Conservation (phyloP, 2,113 vertebrate species). For the Psilopogon haemacephalus region DNA sequence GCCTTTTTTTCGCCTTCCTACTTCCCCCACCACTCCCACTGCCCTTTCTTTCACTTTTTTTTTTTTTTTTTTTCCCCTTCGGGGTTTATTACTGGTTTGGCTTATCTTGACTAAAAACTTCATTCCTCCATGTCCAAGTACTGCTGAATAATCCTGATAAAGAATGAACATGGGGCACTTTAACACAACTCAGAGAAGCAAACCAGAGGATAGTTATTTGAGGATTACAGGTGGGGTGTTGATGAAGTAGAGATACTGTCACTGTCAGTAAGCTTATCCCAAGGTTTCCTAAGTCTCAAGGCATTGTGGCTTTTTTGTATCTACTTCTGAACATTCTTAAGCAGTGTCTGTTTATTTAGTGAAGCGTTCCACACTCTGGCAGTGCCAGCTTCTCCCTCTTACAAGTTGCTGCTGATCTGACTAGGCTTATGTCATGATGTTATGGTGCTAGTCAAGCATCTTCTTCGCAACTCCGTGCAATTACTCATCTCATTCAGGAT, state of each 20-base stretch:
- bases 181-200: not conserved
- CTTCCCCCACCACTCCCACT: too few relatives aligned
- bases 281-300: not conserved
- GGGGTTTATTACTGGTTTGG: not conserved
- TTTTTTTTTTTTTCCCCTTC: not conserved
- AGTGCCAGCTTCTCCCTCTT: not conserved
- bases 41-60: not conserved
- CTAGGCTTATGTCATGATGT: not conserved
- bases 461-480: not conserved
- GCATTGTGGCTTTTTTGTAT: not conserved
- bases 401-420: not conserved
- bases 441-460: not conserved
- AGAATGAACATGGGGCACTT: not conserved
- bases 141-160: not conserved
- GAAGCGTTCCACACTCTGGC: not conserved
- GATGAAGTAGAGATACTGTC: not conserved
- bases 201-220: not conserved
- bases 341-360: constrained; percentile 36
- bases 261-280: not conserved
- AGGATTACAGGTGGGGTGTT: not conserved
- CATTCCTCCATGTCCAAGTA: not conserved
- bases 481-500: not conserved
- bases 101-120: not conserved
- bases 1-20: too few relatives aligned
- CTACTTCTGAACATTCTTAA: not conserved